Conservation (phyloP, 2,113 vertebrate species). For the Sula dactylatra region DNA sequence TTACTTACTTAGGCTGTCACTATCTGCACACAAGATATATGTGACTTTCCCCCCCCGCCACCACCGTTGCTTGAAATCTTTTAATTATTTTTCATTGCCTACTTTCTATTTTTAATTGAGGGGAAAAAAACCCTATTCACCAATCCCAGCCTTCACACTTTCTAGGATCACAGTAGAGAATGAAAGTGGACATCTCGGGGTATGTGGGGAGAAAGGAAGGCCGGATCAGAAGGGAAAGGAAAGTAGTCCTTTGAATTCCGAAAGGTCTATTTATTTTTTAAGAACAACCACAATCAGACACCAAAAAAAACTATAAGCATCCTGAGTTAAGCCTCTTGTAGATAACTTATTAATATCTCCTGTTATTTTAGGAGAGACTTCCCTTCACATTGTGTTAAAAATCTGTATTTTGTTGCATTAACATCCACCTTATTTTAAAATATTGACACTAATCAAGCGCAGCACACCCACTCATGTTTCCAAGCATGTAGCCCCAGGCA, state of each 20-base stretch:
- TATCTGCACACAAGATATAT: neutral
- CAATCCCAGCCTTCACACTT: rapidly evolving
- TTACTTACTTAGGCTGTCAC: neutral
- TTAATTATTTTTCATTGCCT: neutral
- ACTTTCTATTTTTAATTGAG: neutral
- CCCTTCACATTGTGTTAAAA: neutral
- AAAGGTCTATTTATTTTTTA: neutral
- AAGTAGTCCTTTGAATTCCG: neutral
- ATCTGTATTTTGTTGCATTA: neutral
- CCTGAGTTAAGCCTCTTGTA: neutral
- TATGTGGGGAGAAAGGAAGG: neutral
- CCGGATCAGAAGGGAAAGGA: neutral
- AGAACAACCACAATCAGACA: neutral
- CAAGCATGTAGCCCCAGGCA: neutral
- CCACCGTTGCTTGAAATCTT: neutral
- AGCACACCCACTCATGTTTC: neutral
- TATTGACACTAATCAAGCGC: neutral
- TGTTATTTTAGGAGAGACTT: neutral
- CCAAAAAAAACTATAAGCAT: neutral
- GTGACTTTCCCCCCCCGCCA: too few species aligned
- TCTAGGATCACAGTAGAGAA: neutral
- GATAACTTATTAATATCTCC: neutral
- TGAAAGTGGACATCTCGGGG: neutral
- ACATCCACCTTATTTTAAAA: neutral
- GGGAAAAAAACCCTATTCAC: neutral